Base-by-base conservation (phyloP, 1,140 invertebrate species). In the Chrysomallon squamiferum region DNA sequence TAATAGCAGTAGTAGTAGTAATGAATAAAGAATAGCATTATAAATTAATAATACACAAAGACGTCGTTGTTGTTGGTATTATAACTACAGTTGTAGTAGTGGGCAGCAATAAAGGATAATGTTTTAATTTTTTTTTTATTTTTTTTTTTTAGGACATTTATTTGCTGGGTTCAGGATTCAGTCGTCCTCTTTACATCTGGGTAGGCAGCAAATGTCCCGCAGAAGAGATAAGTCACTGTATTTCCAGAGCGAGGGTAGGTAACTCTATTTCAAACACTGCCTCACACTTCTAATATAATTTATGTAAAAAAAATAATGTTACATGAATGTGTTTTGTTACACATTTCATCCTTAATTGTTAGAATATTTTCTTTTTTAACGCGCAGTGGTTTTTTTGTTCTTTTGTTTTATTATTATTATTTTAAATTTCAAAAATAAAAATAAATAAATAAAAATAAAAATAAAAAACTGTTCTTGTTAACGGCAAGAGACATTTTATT, bases 111-210 rank as follows among this genome's bases (percentile, higher is more conserved):
- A n/a, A n/a, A n/a, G n/a, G n/a, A n/a, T n/a, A n/a, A n/a, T n/a
- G n/a, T n/a, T n/a, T n/a, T n/a, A n/a, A n/a, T n/a, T n/a, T n/a
- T n/a, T 38, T 38, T 38, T 7, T 38, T 38, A 7, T 38, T 38
- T 38, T 5, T 38, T 7, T 15, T 15, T 7, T 38, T 15, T 15
- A 77, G 75, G 73, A 73, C 25, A 67, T 66, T 52, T 77, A 73
- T 27, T 25, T 77, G 27, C 25, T 77, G 47, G 73, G 75, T 25
- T 38, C 57, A 22, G 72, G 72, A 13, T 60, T 71, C 0, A 13
- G 60, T 25, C 27, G 38, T 11, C 71, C 73, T 0, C 18, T 77
- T 1, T 73, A 68, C 61, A 66, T 77, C 3, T 75, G 75, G 75
- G 71, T 77, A 2, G 75, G 75, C 49, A 30, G 43, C 11, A 56